Evolutionary conservation across 2,797 vertebrate species (phyloP), one percentile per base, ranked within the genome.

Genomic region (Spinus pinus): DNA sequence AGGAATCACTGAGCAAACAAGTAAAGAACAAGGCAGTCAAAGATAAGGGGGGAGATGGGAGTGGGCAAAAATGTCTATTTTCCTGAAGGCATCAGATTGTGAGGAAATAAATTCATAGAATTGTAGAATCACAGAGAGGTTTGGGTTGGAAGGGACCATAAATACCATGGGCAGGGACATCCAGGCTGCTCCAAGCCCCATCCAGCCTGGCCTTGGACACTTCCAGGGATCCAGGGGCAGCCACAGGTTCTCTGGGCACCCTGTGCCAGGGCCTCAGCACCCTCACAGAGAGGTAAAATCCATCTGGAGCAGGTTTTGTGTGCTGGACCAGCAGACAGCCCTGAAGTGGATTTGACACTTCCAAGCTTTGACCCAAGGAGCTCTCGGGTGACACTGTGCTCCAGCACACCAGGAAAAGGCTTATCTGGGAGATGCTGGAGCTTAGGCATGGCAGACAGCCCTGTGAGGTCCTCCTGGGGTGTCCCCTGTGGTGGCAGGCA

Each of bases 1-100:
- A 92, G 60, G 37, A 93, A 60, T 46, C 78, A 89, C 67, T 74
- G 67, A 51, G 79, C 74, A 92, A 91, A 94, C 81, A 86, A 30
- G 27, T 4, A 10, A 70, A 77, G 81, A 73, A 51, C 64, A 60
- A 42, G 58, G 81, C 67, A 80, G 56, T 9, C 25, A 31, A 2
- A 75, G 88, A 75, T 24, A 50, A 72, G 12, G 39, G 54, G 54
- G 28, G 39, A 54, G 28, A 5, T 60, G 60, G 41, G 33, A 30
- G 17, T 82, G 64, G 74, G 81, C 0, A 6, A 41, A 85, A 85
- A 30, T 53, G 17, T 3, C 0, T 60, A 1, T 79, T 92, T 82
- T 79, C 25, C 15, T 21, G 28, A 49, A 44, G 49, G 24, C 27
- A 56, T 31, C 35, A 42, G 85, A 23, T 4, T 19, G 6, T 72